Evolutionary conservation across 2,113 vertebrate genomes (phyloP).

Genomic region (Alces alces): DNA sequence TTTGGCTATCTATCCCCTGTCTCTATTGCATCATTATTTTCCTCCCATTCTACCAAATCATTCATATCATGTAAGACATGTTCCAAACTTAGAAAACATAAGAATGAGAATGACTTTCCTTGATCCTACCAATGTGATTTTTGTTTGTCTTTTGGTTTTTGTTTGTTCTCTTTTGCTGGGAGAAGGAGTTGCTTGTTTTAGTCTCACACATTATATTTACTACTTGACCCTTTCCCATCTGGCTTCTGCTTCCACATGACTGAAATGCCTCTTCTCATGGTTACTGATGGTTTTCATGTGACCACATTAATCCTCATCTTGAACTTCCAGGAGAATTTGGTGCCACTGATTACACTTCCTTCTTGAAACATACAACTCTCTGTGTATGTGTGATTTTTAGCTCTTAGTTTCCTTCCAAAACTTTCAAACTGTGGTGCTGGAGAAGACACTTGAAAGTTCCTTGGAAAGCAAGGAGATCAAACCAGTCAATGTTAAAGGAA

Average conservation of each 20-base stretch:
- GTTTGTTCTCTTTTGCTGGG: neutral
- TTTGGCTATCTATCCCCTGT: neutral
- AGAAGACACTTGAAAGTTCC: neutral
- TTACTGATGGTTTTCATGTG: neutral
- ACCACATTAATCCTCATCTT: neutral
- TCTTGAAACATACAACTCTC: neutral
- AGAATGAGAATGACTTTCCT: neutral
- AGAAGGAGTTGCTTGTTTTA: neutral
- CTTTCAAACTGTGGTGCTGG: neutral
- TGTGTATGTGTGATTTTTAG: neutral
- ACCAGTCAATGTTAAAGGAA: neutral
- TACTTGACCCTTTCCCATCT: neutral
- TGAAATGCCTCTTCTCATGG: neutral
- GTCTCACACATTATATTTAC: neutral
- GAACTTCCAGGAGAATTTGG: slow-evolving; percentile 16
- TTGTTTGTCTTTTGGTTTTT: neutral
- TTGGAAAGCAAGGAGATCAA: neutral
- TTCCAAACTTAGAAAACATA: neutral
- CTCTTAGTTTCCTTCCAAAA: neutral
- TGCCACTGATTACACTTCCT: neutral
- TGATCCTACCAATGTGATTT: neutral
- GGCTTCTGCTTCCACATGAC: neutral
- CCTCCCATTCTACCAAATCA: neutral
- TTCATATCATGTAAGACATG: neutral
- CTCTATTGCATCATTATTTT: neutral